Percentiles rank a stretch among this genome's conserved stretches.
phyloP scores from a whole-genome alignment of 2,888 invertebrate genomes.

The Volucella inanis region DNA sequence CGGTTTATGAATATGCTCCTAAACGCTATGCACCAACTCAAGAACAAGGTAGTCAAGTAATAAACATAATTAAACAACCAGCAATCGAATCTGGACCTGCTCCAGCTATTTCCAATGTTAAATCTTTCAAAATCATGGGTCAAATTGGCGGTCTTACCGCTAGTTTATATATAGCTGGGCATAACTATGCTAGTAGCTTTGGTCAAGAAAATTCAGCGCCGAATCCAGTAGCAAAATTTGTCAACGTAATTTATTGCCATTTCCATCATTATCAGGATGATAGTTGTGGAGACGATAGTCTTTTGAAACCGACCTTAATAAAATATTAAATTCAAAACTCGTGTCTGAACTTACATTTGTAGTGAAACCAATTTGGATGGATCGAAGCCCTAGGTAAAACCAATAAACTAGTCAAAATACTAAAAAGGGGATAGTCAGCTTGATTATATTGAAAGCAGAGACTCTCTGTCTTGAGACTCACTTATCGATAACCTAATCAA shows the following conservation, averaged over 20 bases:
- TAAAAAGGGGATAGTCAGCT: no score
- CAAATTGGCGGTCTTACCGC: background rate
- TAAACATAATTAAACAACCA: constrained; percentile 19
- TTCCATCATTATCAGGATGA: background rate
- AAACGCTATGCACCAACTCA: background rate
- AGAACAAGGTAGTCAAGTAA: background rate
- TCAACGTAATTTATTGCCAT: constrained; percentile 13
- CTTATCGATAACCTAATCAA: no score
- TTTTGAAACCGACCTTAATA: constrained; percentile 30
- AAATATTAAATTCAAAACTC: background rate
- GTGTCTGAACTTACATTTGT: background rate
- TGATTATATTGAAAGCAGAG: no score
- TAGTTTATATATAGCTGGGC: background rate
- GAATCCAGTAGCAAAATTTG: background rate
- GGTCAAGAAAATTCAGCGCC: background rate
- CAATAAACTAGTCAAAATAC: no score
- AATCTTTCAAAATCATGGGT: constrained; percentile 4
- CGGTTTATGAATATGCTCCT: constrained; percentile 3
- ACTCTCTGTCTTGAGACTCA: no score
- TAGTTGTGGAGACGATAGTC: background rate
- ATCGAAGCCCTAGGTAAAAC: no score
- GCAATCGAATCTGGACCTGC: background rate
- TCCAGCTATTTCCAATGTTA: background rate
- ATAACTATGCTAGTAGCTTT: background rate
- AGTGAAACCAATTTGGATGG: background rate